Percentiles rank a stretch among this genome's conserved stretches.
These are phyloP conservation scores for Diorhabda sublineata DNA, from an alignment of 1,140 invertebrate genomes.

Conservation along the genomic window DNA sequence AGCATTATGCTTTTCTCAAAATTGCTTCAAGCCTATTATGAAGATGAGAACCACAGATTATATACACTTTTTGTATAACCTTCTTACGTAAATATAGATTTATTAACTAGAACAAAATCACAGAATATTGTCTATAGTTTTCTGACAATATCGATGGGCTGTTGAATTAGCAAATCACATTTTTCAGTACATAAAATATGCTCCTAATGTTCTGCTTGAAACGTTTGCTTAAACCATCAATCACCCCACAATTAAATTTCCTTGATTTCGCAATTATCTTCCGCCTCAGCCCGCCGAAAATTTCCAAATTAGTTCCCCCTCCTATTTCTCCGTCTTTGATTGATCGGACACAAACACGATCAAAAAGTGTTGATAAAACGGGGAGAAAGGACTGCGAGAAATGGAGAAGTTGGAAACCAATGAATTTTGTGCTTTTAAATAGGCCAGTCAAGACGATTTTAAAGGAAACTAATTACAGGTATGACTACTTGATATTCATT, in stretches of 20 bases:
- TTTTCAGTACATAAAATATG: neutral
- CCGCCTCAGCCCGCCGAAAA: slow-evolving; percentile 6
- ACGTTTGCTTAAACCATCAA: slow-evolving; percentile 8
- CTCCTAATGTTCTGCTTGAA: neutral
- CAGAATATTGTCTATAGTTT: no score
- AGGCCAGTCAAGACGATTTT: neutral
- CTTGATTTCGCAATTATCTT: slow-evolving; percentile 15
- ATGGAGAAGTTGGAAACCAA: neutral
- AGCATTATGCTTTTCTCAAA: no score
- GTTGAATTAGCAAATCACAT: no score
- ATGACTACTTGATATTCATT: no score
- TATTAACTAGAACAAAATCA: no score
- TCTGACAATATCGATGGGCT: no score
- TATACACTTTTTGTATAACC: no score
- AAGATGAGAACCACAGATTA: no score
- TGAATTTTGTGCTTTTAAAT: neutral
- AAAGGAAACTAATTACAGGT: no score
- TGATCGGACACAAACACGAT: slow-evolving; percentile 23
- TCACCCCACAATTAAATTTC: slow-evolving; percentile 17
- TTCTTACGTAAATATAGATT: no score
- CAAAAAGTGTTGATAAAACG: slow-evolving; percentile 17
- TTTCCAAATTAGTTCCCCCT: slow-evolving; percentile 11
- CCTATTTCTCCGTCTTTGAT: slow-evolving; percentile 13
- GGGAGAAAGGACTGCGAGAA: neutral
- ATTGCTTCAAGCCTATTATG: no score